Conservation (phyloP, 2,797 vertebrate species). For the Hydrolagus colliei region DNA sequence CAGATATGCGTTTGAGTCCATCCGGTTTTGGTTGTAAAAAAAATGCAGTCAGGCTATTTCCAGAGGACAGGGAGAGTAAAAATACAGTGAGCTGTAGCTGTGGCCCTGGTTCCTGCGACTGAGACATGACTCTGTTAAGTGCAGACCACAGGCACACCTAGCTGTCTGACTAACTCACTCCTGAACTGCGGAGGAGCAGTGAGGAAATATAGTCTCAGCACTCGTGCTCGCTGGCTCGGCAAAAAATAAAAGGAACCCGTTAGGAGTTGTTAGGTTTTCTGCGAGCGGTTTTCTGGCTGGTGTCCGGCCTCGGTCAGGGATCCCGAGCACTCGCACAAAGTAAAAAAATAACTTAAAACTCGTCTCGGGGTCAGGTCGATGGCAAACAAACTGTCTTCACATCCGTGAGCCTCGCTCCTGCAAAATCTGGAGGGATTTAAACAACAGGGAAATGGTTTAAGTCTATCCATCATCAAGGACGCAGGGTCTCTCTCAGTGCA, state of each 20-base stretch:
- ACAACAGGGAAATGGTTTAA: not conserved
- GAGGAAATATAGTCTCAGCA: not conserved
- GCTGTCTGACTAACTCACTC: no score
- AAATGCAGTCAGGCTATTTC: no score
- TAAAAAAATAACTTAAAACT: slow-evolving; percentile 28
- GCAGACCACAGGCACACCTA: no score
- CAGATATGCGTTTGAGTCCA: no score
- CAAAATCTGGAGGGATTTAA: slow-evolving; percentile 72
- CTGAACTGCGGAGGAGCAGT: slow-evolving; percentile 13
- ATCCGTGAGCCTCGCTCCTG: slow-evolving; percentile 95
- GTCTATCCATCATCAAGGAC: not conserved
- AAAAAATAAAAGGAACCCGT: not conserved
- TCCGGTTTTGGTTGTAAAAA: no score
- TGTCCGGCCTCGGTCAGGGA: not conserved
- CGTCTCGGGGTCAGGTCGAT: not conserved
- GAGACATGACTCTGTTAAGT: no score
- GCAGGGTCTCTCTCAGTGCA: not conserved
- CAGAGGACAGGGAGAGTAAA: no score
- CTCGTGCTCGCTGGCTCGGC: not conserved
- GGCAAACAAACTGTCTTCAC: slow-evolving; percentile 56
- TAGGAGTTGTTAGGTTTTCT: not conserved
- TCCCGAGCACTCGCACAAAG: not conserved
- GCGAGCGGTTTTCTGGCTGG: not conserved
- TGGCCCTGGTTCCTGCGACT: no score
- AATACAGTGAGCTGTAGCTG: no score